These are phyloP conservation scores for Micropoecilia bifurca DNA, from an alignment of 2,797 vertebrate species.

Conservation along the genomic window DNA sequence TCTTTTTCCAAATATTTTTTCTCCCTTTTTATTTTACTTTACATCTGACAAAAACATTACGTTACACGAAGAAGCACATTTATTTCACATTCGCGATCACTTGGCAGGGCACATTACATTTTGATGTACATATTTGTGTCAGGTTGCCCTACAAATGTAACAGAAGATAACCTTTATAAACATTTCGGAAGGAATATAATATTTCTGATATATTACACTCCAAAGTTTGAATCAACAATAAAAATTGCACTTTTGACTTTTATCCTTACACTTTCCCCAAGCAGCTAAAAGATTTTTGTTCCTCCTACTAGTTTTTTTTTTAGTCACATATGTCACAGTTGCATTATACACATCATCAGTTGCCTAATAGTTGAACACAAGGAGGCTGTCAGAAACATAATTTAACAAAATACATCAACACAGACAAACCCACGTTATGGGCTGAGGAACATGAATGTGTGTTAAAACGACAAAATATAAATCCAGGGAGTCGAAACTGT, in stretches of 20 bases:
- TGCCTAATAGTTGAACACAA: constrained; percentile 11
- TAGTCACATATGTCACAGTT: not conserved
- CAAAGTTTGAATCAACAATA: constrained; percentile 32
- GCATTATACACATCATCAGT: constrained; percentile 12
- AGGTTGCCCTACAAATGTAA: constrained; percentile 23
- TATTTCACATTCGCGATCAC: constrained; percentile 50
- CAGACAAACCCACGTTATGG: not conserved
- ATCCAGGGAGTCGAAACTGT: constrained; percentile 10
- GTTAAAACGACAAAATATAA: constrained; percentile 2
- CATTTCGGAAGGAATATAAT: constrained; percentile 20
- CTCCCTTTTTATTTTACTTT: constrained; percentile 54
- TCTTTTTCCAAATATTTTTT: not conserved
- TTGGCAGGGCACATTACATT: constrained; percentile 35
- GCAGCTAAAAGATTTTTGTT: constrained; percentile 13
- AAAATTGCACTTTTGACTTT: constrained; percentile 34
- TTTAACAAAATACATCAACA: constrained; percentile 1
- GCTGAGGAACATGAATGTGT: not conserved
- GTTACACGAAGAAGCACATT: constrained; percentile 52
- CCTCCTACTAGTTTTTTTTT: not conserved
- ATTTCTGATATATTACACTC: constrained; percentile 24
- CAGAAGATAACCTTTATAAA: constrained; percentile 43
- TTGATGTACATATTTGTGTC: constrained; percentile 19
- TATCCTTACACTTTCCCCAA: not conserved
- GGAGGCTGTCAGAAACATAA: not conserved
- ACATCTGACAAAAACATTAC: constrained; percentile 49